These are phyloP conservation scores for Parapsyche elsis DNA, from an alignment of 1,140 invertebrate genomes.

Conservation along the genomic window DNA sequence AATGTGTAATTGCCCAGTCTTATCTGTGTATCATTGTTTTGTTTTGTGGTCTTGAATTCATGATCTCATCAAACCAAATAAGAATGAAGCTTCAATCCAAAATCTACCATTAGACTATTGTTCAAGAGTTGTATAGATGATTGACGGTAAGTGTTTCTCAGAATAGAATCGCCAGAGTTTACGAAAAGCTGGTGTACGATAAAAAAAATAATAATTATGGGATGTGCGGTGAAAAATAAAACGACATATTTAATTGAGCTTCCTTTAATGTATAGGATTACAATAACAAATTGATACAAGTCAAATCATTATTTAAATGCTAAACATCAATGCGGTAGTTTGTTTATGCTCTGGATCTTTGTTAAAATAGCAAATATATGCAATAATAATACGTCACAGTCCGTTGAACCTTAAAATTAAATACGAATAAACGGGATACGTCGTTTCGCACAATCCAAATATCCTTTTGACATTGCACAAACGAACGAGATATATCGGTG, in stretches of 20 bases:
- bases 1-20: no score
- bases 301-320: conserved; percentile 49
- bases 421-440: not conserved
- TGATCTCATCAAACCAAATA: no score
- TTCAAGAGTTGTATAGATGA: no score
- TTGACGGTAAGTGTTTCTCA: no score
- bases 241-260: conserved; percentile 35
- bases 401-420: not conserved
- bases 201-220: conserved; percentile 4
- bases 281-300: conserved; percentile 49
- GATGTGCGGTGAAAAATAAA: not conserved
- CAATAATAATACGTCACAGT: not conserved
- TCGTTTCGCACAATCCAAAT: not conserved
- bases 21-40: no score
- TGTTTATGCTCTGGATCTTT: not conserved
- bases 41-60: no score
- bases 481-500: not conserved
- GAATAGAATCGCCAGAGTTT: no score
- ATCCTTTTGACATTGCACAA: no score
- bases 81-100: no score
- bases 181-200: no score
- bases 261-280: conserved; percentile 51
- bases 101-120: no score
- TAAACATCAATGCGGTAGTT: conserved; percentile 48
- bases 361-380: not conserved